Evolutionary conservation across 2,113 vertebrate genomes (phyloP).

Genomic region (Lynx canadensis): DNA sequence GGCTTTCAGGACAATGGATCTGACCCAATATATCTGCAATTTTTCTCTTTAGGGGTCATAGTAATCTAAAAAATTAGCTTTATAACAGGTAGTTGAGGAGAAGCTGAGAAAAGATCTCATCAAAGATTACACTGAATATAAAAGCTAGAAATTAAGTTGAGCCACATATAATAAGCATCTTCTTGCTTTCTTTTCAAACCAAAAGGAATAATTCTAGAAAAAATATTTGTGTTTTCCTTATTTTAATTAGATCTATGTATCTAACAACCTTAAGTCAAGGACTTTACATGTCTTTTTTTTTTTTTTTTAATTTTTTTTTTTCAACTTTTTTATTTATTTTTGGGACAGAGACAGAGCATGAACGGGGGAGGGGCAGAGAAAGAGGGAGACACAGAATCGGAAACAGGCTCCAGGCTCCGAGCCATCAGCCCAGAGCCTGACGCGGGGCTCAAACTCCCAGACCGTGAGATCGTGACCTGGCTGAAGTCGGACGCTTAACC

Average conservation of each 20-base stretch:
- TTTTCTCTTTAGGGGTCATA: conserved; percentile 3
- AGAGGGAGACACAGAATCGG: no score
- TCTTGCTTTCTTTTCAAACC: neutral
- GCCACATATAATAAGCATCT: neutral
- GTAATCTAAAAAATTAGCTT: conserved; percentile 19
- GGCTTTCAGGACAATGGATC: neutral
- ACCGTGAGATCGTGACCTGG: no score
- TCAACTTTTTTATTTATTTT: no score
- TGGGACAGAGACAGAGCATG: no score
- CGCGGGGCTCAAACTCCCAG: no score
- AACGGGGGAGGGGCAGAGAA: no score
- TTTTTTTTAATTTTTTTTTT: no score
- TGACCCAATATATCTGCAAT: neutral
- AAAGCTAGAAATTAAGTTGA: conserved; percentile 39
- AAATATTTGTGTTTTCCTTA: neutral
- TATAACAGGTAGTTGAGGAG: conserved; percentile 1
- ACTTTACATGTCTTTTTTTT: conserved; percentile 2
- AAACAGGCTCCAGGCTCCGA: no score
- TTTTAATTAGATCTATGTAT: conserved; percentile 23
- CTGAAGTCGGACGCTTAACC: no score
- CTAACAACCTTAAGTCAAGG: neutral
- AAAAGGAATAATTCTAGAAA: neutral
- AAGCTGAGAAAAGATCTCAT: neutral
- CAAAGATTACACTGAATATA: neutral
- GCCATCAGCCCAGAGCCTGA: no score